A percentile compares a stretch with the other conserved stretches of the same genome.
phyloP scores from a whole-genome alignment of 1,140 invertebrate species.

The Coptotermes formosanus region DNA sequence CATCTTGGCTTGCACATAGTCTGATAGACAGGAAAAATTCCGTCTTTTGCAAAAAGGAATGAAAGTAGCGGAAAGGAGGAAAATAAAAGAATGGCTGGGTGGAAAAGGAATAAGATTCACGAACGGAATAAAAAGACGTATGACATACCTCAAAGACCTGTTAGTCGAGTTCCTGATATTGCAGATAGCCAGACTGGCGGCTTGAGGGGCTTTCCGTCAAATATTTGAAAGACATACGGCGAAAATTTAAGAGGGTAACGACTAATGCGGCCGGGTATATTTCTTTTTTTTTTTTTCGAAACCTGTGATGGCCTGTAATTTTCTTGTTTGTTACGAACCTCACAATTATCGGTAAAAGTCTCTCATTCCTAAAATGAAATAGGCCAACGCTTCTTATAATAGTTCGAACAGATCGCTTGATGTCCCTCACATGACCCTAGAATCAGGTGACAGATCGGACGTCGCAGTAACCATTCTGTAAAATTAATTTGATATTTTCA shows the following conservation, averaged over 20 bases:
- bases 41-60: background rate
- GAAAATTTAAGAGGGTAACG: slow-evolving; percentile 1
- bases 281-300: background rate
- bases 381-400: background rate
- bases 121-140: slow-evolving; percentile 17
- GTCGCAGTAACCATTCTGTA: too few relatives aligned
- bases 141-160: slow-evolving; percentile 14
- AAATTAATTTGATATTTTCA: too few relatives aligned
- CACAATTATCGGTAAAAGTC: background rate
- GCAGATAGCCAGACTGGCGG: background rate
- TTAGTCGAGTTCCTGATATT: background rate
- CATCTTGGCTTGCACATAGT: slow-evolving; percentile 2
- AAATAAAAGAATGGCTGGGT: slow-evolving; percentile 5
- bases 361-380: background rate
- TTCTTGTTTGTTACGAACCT: slow-evolving; percentile 2
- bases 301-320: background rate
- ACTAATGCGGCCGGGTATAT: background rate
- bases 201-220: background rate
- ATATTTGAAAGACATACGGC: background rate
- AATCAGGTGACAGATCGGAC: too few relatives aligned
- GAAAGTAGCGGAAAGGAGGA: background rate
- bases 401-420: too few relatives aligned
- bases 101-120: slow-evolving; percentile 12
- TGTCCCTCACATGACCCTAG: too few relatives aligned
- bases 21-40: slow-evolving; percentile 6